phyloP scores from a whole-genome alignment of 2,888 invertebrate species.

The Drosophila leonis region DNA sequence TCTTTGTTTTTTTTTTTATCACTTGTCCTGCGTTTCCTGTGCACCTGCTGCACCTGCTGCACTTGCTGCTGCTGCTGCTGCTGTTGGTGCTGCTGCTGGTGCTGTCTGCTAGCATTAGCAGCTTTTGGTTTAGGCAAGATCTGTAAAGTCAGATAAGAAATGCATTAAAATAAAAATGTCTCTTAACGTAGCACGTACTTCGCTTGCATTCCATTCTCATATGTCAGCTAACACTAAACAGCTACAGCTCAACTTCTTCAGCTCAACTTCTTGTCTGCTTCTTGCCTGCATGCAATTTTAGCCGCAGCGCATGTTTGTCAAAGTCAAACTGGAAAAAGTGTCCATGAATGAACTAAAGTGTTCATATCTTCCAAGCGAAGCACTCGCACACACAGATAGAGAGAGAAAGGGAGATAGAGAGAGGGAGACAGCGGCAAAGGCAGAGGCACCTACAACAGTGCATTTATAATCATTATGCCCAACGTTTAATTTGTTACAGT shows the following conservation, averaged over 20 bases:
- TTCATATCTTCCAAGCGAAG: constrained; percentile 61
- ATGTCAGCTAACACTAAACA: constrained; percentile 13
- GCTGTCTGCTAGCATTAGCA: constrained; percentile 63
- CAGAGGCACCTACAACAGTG: constrained; percentile 30
- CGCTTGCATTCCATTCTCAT: constrained; percentile 42
- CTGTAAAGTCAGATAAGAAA: constrained; percentile 72
- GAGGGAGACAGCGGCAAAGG: neutral
- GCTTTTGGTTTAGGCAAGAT: constrained; percentile 61
- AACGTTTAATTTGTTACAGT: constrained; percentile 18
- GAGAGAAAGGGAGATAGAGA: neutral
- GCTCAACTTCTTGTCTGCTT: constrained; percentile 6
- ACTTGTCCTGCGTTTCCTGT: constrained; percentile 66
- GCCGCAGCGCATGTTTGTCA: constrained; percentile 62
- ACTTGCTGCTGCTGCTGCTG: constrained; percentile 40
- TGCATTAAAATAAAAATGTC: constrained; percentile 55
- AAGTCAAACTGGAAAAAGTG: constrained; percentile 58
- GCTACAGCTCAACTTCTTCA: neutral
- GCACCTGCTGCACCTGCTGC: constrained; percentile 58
- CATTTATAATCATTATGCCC: constrained; percentile 56
- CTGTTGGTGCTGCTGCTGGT: constrained; percentile 6
- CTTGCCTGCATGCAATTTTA: constrained; percentile 47
- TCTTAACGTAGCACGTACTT: constrained; percentile 29
- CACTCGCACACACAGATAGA: constrained; percentile 24
- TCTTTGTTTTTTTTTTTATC: constrained; percentile 16
- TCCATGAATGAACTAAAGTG: constrained; percentile 72